Conservation (phyloP, 2,888 invertebrate genomes). For the Drosophila vallismaia region DNA sequence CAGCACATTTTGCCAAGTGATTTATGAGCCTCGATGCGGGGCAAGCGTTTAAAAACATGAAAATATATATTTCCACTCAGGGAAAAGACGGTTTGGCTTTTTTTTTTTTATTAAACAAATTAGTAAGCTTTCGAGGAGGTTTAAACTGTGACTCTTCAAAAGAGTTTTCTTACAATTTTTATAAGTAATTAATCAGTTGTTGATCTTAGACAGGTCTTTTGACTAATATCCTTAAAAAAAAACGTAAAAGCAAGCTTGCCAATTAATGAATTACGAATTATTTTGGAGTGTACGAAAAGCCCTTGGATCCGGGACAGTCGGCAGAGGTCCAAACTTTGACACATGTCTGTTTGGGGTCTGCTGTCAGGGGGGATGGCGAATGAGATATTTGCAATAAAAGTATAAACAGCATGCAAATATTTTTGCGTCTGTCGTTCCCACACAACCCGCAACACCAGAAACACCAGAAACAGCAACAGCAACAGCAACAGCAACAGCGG, state of each 20-base stretch:
- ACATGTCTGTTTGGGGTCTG: constrained; percentile 64
- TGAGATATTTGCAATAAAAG: constrained; percentile 79
- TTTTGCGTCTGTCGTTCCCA: constrained; percentile 49
- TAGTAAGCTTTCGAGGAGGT: not conserved
- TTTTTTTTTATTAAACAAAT: not conserved
- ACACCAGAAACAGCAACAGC: constrained; percentile 24
- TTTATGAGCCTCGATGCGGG: constrained; percentile 70
- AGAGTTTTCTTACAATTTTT: not conserved
- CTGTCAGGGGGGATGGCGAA: constrained; percentile 20
- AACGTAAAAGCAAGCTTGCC: not conserved
- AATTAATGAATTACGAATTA: not conserved
- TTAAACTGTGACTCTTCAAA: not conserved
- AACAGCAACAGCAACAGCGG: constrained; percentile 23
- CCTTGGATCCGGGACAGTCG: constrained; percentile 22
- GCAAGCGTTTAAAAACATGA: constrained; percentile 74
- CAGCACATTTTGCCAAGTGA: constrained; percentile 73
- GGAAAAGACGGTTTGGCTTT: not conserved
- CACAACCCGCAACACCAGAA: constrained; percentile 23
- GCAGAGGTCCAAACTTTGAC: constrained; percentile 51
- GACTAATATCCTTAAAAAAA: no score
- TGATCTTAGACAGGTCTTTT: no score
- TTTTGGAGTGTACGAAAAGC: constrained; percentile 22
- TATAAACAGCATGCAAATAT: constrained; percentile 76
- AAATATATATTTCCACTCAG: constrained; percentile 46
- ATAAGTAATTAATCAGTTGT: no score